Evolutionary conservation across 2,113 vertebrate genomes (phyloP).

Genomic region (Eidolon helvum): DNA sequence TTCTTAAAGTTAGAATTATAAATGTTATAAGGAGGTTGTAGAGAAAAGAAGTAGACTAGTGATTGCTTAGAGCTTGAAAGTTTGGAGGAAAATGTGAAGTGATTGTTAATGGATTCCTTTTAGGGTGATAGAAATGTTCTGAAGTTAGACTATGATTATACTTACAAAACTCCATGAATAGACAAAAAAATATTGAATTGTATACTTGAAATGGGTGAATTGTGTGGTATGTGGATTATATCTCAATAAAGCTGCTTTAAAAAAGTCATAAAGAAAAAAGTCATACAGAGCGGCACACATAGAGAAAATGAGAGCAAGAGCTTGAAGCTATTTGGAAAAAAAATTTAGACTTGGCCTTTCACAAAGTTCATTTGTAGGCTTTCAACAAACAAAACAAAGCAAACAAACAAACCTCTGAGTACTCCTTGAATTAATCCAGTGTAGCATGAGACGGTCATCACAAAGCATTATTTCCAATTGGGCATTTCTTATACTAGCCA

Average conservation of each 20-base stretch:
- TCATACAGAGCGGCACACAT: not conserved
- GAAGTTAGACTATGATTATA: conserved; percentile 14
- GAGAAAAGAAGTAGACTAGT: not conserved
- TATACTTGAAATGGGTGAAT: not conserved
- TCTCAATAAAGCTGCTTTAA: conserved; percentile 14
- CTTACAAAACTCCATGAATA: not conserved
- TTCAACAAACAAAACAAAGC: not conserved
- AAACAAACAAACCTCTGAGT: not conserved
- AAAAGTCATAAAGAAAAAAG: conserved; percentile 10
- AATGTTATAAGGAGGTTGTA: not conserved
- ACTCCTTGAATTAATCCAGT: conserved; percentile 47
- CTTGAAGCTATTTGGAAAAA: not conserved
- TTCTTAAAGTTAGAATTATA: not conserved
- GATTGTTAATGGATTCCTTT: not conserved
- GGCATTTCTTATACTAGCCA: conserved; percentile 44
- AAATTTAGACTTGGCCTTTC: conserved; percentile 1
- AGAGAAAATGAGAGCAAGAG: not conserved
- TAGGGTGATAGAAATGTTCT: not conserved
- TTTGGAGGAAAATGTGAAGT: not conserved
- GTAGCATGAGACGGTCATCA: conserved; percentile 38
- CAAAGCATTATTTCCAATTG: conserved; percentile 61
- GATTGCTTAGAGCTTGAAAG: not conserved
- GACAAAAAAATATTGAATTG: not conserved
- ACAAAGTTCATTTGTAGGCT: conserved; percentile 16
- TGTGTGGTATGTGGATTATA: not conserved